Conservation (phyloP, 2,113 vertebrate species). For the Plotosus lineatus region DNA sequence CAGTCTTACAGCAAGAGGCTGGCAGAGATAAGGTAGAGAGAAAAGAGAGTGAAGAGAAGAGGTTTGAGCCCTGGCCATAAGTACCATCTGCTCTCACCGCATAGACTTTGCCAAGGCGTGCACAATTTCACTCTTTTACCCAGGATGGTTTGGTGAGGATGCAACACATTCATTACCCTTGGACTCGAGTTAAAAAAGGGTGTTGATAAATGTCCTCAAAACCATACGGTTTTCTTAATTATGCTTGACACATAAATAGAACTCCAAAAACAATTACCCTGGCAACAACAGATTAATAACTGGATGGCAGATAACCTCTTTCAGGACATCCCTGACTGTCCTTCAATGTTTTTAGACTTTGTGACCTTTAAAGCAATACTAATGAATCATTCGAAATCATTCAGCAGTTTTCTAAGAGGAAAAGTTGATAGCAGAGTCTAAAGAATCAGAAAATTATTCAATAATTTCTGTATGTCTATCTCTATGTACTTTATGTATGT, state of each 20-base stretch:
- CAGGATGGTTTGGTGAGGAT: constrained; percentile 10
- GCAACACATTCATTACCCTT: constrained; percentile 33
- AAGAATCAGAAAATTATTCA: constrained; percentile 58
- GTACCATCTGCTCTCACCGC: constrained; percentile 91
- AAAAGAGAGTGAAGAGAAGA: constrained; percentile 49
- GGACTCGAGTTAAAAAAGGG: constrained; percentile 20
- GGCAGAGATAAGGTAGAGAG: constrained; percentile 73
- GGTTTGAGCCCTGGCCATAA: constrained; percentile 79
- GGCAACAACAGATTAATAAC: constrained; percentile 47
- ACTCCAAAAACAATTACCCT: constrained; percentile 36
- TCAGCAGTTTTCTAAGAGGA: constrained; percentile 60
- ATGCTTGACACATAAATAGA: constrained; percentile 43
- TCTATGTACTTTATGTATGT: too few relatives aligned
- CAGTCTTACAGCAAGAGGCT: constrained; percentile 86
- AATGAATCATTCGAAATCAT: constrained; percentile 67
- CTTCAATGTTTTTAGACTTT: constrained; percentile 68
- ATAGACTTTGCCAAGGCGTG: constrained; percentile 86
- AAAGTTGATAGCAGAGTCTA: constrained; percentile 60
- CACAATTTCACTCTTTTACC: constrained; percentile 69
- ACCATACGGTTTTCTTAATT: constrained; percentile 37
- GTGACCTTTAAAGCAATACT: constrained; percentile 62
- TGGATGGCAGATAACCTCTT: constrained; percentile 46
- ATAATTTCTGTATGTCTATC: constrained; percentile 52
- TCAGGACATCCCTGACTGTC: constrained; percentile 47
- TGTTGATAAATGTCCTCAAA: constrained; percentile 42